Evolutionary conservation across 2,888 invertebrate species (phyloP).

Genomic region (Orthosia gracilis): DNA sequence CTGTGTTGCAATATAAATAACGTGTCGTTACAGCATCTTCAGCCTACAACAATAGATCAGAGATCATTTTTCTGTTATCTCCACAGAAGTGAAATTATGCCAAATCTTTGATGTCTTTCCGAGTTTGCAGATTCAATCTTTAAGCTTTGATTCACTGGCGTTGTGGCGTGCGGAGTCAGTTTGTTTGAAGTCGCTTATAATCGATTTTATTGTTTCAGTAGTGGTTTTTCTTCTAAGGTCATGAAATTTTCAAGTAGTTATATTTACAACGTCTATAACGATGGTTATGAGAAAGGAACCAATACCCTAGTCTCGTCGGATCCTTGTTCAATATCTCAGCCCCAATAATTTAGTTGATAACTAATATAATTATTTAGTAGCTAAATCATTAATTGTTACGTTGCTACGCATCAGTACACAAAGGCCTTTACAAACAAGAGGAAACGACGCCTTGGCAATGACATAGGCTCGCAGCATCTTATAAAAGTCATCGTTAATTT

Average conservation of each 20-base stretch:
- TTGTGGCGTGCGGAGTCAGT: background rate
- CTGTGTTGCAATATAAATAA: conserved; percentile 29
- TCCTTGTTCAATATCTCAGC: background rate
- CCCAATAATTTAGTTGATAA: background rate
- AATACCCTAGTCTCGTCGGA: background rate
- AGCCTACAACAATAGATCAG: conserved; percentile 45
- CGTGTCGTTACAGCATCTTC: conserved; percentile 14
- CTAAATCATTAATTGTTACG: background rate
- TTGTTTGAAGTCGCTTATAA: conserved; percentile 19
- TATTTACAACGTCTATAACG: background rate
- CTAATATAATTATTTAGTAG: background rate
- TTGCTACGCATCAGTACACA: conserved; percentile 22
- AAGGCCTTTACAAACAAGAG: conserved; percentile 34
- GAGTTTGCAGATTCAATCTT: conserved; percentile 33
- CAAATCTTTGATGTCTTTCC: conserved; percentile 55
- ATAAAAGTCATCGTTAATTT: conserved; percentile 57
- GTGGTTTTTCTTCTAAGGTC: background rate
- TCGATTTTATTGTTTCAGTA: conserved; percentile 5
- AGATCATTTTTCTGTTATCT: conserved; percentile 25
- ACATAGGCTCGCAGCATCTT: conserved; percentile 42
- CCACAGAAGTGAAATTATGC: conserved; percentile 51
- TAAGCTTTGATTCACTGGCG: conserved; percentile 23
- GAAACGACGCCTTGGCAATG: conserved; percentile 65
- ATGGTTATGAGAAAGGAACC: background rate
- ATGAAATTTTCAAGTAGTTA: background rate